Percentiles rank a stretch among this genome's conserved stretches.
These are phyloP conservation scores for Pelodiscus sinensis DNA, from an alignment of 2,113 vertebrate genomes.

Conservation along the genomic window DNA sequence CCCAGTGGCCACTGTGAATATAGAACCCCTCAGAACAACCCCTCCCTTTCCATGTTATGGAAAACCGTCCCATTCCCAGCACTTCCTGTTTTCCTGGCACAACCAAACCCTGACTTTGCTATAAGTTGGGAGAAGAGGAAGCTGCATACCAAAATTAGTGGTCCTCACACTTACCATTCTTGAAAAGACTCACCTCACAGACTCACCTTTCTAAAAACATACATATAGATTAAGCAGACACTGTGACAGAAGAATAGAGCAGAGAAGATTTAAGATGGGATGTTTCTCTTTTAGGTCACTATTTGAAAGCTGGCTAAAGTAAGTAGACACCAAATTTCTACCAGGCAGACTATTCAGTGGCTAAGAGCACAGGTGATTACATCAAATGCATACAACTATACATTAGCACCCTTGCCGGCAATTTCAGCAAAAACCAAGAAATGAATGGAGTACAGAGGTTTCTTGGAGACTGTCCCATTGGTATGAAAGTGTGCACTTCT, in stretches of 20 bases:
- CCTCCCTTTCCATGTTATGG: too few relatives aligned
- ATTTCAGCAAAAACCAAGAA: not conserved
- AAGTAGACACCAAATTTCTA: not conserved
- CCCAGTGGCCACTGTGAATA: too few relatives aligned
- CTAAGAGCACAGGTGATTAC: not conserved
- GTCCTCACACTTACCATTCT: too few relatives aligned
- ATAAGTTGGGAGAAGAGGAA: too few relatives aligned
- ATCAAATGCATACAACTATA: not conserved
- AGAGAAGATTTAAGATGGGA: not conserved
- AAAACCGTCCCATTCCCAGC: too few relatives aligned
- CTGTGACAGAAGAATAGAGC: rapidly evolving
- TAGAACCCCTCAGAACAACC: too few relatives aligned
- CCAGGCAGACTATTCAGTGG: not conserved
- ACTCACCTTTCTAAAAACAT: too few relatives aligned
- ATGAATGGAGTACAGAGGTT: not conserved
- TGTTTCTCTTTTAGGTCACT: not conserved
- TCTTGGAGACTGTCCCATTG: not conserved
- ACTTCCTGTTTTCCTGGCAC: too few relatives aligned
- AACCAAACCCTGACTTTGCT: too few relatives aligned
- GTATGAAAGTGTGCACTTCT: not conserved
- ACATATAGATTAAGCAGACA: not conserved
- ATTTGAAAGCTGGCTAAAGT: not conserved
- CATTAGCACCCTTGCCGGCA: not conserved
- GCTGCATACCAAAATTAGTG: too few relatives aligned
- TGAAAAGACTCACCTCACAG: too few relatives aligned